Conservation (phyloP, 2,888 invertebrate species). For the Stegana nigrithorax region DNA sequence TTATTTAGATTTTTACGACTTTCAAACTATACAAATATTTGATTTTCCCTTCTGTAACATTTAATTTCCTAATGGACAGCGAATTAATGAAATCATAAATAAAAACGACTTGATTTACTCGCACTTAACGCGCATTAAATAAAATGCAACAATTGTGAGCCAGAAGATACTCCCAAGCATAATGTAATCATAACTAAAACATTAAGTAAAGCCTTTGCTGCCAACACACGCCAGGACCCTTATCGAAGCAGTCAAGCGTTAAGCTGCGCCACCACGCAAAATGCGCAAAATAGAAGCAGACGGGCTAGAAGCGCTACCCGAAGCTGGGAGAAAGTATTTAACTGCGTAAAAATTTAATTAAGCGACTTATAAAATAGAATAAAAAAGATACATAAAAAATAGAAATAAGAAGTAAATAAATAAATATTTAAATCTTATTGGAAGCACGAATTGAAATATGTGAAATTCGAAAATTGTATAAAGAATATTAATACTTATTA, state of each 20-base stretch:
- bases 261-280: constrained; percentile 8
- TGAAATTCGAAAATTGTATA: constrained; percentile 34
- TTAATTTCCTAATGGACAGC: constrained; percentile 46
- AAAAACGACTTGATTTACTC: constrained; percentile 49
- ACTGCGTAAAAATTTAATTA: too few species aligned
- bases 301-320: not conserved
- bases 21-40: too few species aligned
- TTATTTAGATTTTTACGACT: too few species aligned
- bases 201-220: constrained; percentile 19
- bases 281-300: not conserved
- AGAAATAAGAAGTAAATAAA: not conserved
- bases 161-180: not conserved
- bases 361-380: too few species aligned
- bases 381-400: too few species aligned
- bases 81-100: constrained; percentile 48
- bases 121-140: constrained; percentile 43
- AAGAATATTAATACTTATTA: constrained; percentile 29
- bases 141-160: constrained; percentile 40
- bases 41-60: not conserved
- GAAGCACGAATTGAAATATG: constrained; percentile 20
- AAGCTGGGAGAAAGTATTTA: not conserved
- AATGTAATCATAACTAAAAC: constrained; percentile 24
- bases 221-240: too few species aligned
- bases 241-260: constrained; percentile 37
- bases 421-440: not conserved